These are phyloP conservation scores for Macquaria australasica DNA, from an alignment of 2,113 vertebrate genomes.

Conservation along the genomic window DNA sequence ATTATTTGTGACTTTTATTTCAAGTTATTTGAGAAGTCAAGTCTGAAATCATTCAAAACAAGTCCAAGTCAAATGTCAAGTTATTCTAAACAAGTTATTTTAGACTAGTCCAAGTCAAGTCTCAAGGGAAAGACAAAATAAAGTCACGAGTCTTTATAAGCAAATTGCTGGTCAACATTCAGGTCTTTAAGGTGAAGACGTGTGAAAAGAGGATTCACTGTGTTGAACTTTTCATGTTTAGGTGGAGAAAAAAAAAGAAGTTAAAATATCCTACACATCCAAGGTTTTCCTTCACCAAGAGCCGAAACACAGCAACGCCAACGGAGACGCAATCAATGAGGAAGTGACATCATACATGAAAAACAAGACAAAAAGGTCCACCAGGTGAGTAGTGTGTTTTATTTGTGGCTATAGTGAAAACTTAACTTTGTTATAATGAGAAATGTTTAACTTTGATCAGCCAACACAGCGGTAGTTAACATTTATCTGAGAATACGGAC, in stretches of 20 bases:
- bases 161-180: not conserved
- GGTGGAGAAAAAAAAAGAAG: slow-evolving; percentile 75
- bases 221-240: slow-evolving; percentile 32
- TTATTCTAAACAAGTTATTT: not conserved
- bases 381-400: slow-evolving; percentile 61
- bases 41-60: not conserved
- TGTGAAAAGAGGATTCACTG: not conserved
- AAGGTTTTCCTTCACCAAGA: slow-evolving; percentile 82
- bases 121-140: not conserved
- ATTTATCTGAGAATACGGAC: not conserved
- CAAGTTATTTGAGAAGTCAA: too few relatives aligned
- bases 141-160: not conserved
- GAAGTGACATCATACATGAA: slow-evolving; percentile 67
- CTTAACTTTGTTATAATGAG: not conserved
- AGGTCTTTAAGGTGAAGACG: not conserved
- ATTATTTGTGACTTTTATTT: too few relatives aligned
- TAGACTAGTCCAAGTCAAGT: not conserved
- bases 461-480: not conserved
- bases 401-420: not conserved
- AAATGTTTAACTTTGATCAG: not conserved
- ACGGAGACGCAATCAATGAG: slow-evolving; percentile 55
- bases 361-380: slow-evolving; percentile 62
- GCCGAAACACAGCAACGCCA: slow-evolving; percentile 60
- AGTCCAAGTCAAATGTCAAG: not conserved
- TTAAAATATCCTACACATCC: slow-evolving; percentile 80